Evolutionary conservation across 2,113 vertebrate genomes (phyloP).

Genomic region (sheep (Ovis aries)): DNA sequence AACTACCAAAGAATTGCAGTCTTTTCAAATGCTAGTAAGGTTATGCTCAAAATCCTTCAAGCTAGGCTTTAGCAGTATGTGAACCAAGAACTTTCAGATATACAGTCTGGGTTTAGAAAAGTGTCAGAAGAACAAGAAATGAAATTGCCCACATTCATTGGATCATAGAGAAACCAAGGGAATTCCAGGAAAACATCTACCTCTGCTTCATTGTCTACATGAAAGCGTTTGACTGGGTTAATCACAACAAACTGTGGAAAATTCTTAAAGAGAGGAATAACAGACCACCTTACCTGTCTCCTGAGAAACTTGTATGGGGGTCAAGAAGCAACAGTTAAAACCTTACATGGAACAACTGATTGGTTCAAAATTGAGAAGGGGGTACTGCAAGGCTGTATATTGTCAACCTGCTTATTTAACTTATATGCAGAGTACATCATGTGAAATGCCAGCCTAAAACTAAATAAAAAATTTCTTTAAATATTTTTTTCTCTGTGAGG

Average conservation of each 20-base stretch:
- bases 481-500: not conserved
- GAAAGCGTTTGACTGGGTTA: not conserved
- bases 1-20: not conserved
- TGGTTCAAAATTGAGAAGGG: not conserved
- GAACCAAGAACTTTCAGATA: not conserved
- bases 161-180: not conserved
- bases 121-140: not conserved
- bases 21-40: not conserved
- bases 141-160: not conserved
- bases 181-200: not conserved
- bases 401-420: not conserved
- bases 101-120: not conserved
- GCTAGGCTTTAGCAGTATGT: not conserved
- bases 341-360: not conserved
- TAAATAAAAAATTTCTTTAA: fast-evolving
- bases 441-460: not conserved
- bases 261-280: not conserved
- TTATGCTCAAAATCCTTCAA: not conserved
- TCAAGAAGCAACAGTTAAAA: not conserved
- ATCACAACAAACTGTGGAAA: not conserved
- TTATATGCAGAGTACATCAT: not conserved
- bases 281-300: not conserved
- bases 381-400: not conserved
- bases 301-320: not conserved
- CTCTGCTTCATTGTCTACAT: not conserved